Base-by-base conservation (phyloP, 2,113 vertebrate species). In the Propithecus coquereli region DNA sequence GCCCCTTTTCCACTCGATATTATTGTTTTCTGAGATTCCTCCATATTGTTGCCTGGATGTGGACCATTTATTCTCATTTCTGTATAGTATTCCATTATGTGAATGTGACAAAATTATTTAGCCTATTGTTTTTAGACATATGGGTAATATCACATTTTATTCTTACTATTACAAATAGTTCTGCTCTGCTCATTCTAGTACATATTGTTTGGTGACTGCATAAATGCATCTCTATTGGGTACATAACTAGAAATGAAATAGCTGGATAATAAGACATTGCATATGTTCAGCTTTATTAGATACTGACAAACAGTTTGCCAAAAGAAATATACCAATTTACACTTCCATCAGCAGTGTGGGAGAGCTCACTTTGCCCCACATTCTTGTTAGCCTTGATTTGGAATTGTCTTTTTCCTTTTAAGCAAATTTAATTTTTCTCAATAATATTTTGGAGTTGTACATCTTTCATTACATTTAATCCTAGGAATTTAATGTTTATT, bases 1-100 rank as follows among this genome's bases (percentile, higher is more conserved):
- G 61, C 4, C 13, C 91, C 93, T 63, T 95, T 70, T 66, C 22
- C 73, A 47, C n/a, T 50, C 43, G 54, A 1, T n/a, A 52, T 92
- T 63, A 27, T 90, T 92, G 27, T 88, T 70, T 93, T 79, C 87
- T 94, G 76, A 92, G 91, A 83, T 90, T 90, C 52, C 76, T 61
- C 13, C 25, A 20, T 34, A 54, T 22, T 63, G 32, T 61, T 50
- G 8, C 83, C 25, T 65, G 20, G 17, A 45, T 57, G 2, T 66
- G 71, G 59, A 57, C 13, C 9, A 34, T 61, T n/a, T 65, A 54
- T 83, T 71, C 47, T 71, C 61, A 52, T 86, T 87, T 80, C n/a
- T 71, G 16, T 65, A 12, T 23, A 43, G 30, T n/a, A 68, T 20
- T 63, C 65, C 37, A 79, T 85, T 65, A 73, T 22, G 10, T 86